Evolutionary conservation across 2,113 vertebrate genomes (phyloP).

Genomic region (Pelecanus crispus): DNA sequence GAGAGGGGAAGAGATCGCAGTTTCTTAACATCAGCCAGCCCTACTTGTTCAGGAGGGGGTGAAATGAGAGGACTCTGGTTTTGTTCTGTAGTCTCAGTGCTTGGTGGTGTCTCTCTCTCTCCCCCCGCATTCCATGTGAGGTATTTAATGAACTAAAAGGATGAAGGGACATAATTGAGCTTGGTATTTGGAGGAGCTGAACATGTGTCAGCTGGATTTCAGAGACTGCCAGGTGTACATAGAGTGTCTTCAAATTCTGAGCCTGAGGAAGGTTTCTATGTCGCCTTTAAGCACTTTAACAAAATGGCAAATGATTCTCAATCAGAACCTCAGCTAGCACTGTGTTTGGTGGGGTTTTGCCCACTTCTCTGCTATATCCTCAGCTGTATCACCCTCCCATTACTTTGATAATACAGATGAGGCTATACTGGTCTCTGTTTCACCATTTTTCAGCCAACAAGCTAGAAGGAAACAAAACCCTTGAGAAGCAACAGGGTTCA

Average conservation of each 20-base stretch:
- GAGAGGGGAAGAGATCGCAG: neutral
- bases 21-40: neutral
- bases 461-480: conserved; percentile 3
- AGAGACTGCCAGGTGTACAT: neutral
- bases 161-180: neutral
- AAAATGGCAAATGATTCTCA: neutral
- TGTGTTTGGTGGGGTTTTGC: neutral
- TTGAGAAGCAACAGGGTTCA: conserved; percentile 9
- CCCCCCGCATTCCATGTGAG: neutral
- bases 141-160: neutral
- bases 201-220: neutral
- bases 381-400: neutral
- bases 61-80: neutral
- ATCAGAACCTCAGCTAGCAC: neutral
- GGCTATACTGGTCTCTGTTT: neutral
- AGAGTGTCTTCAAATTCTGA: neutral
- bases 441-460: neutral
- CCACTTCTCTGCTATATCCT: neutral
- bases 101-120: neutral
- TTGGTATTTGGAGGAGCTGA: neutral
- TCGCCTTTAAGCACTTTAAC: neutral
- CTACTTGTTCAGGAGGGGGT: neutral
- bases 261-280: neutral
- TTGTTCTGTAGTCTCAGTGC: neutral
- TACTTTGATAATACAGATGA: neutral